Evolutionary conservation across 2,888 invertebrate species (phyloP), one percentile per base, ranked within the genome.

Genomic region (Oxycera nigricornis): DNA sequence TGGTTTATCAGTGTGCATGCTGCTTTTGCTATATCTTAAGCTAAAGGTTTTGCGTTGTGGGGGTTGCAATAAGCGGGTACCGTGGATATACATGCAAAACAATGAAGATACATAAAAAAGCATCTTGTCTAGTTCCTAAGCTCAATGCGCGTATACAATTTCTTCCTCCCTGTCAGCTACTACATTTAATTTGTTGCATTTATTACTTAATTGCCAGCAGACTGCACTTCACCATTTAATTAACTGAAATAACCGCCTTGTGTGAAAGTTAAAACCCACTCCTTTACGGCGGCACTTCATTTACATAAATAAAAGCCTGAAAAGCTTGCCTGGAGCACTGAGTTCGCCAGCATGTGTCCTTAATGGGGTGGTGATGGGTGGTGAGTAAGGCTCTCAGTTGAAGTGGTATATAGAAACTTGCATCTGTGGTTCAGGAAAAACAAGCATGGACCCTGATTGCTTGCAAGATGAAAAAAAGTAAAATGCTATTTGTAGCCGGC

Each of bases 291-390:
- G 24, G 52, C 17, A 55, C 22, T 55, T 55, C 20, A 6, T 55
- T 55, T 55, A 55, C 52, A 55, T 55, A 55, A 55, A n/a, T 55
- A 55, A 46, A 46, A 46, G 46, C 46, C 11, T 46, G 46, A 46
- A 46, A 46, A 46, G 46, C 46, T 46, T 46, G n/a, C 6, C 6
- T n/a, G 17, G 17, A 17, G 46, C 46, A 2, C 46, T 2, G 46
- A 2, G 14, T 46, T 14, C 46, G n/a, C n/a, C n/a, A n/a, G n/a
- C n/a, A n/a, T n/a, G n/a, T n/a, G n/a, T n/a, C n/a, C n/a, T n/a
- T n/a, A n/a, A n/a, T n/a, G n/a, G n/a, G n/a, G n/a, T n/a, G n/a
- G n/a, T n/a, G n/a, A n/a, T n/a, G n/a, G n/a, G n/a, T n/a, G n/a
- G n/a, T n/a, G n/a, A n/a, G n/a, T n/a, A n/a, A n/a, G n/a, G n/a